phyloP scores from a whole-genome alignment of 2,113 vertebrate genomes.

The Zeus faber region DNA sequence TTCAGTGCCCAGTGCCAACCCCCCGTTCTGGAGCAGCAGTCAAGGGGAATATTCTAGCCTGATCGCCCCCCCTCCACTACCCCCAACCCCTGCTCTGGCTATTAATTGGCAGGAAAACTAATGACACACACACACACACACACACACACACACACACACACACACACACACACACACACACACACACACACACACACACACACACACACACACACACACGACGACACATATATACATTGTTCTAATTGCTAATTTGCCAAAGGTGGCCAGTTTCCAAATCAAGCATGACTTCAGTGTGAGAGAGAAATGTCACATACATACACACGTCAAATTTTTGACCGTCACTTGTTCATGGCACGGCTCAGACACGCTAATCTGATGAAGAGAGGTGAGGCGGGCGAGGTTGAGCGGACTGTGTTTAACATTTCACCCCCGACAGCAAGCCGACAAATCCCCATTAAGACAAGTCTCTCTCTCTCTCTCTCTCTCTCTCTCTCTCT shows the following conservation, averaged over 20 bases:
- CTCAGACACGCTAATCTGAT: too few species aligned
- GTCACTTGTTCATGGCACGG: too few species aligned
- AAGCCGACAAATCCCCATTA: constrained; percentile 52
- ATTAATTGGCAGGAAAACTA: constrained; percentile 98
- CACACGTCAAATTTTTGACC: too few species aligned
- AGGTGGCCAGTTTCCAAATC: constrained; percentile 92
- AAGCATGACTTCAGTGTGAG: constrained; percentile 81
- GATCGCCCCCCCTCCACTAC: too few species aligned
- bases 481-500: too few species aligned
- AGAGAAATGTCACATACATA: too few species aligned
- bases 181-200: constrained; percentile 96
- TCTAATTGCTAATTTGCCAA: constrained; percentile 99
- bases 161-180: constrained; percentile 96
- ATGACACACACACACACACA: constrained; percentile 98
- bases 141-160: constrained; percentile 93
- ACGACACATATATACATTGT: constrained; percentile 83
- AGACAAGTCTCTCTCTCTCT: too few species aligned
- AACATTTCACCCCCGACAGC: constrained; percentile 33
- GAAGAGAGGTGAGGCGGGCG: not conserved
- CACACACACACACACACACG: constrained; percentile 95
- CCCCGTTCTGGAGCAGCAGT: constrained; percentile 82
- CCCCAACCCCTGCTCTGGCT: constrained; percentile 83
- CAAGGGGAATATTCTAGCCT: constrained; percentile 92
- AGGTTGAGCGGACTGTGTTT: constrained; percentile 44
- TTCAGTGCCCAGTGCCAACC: constrained; percentile 83